Evolutionary conservation across 2,113 vertebrate genomes (phyloP), one percentile per base, ranked within the genome.

Genomic region (Pteropus alecto): DNA sequence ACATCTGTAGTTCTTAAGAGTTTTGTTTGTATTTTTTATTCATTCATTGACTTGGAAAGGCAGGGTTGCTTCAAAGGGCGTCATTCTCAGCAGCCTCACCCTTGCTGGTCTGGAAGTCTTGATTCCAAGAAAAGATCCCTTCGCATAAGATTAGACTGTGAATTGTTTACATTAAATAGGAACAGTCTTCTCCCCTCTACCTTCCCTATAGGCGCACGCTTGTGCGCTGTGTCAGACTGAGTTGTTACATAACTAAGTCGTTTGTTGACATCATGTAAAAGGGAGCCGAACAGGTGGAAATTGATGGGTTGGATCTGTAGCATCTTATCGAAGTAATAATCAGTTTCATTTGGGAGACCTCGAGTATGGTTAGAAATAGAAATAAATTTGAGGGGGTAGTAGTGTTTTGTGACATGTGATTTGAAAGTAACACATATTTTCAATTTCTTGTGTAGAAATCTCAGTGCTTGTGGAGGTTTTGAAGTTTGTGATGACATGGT

Each of bases 401-500:
- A 33, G 86, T 33, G 30, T 89, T 74, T 74, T 74, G 8, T 61
- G 84, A 8, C 15, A 0, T 92, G 19, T 97, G 51, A 89, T 89
- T 33, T 48, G 30, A 81, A 87, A 76, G 73, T 93, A 74, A 96
- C 94, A 63, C 2, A 0, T 13, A 12, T 95, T 93, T 83, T 87
- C 30, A 91, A 95, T 65, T 94, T 83, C 63, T 94, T 56, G 1
- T 68, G 78, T 97, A 99, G 99, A 98, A 99, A 99, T 96, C 98
- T 99, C 92, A 99, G 99, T 96, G 99, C 99, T 74, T 99, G 99
- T 82, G 99, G 99, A 61, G 99, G 99, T 77, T 99, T 99, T 96
- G 99, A 99, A 95, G 99, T 99, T 48, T 99, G 99, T 94, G 99
- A 99, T 95, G 99, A 99, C 98, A 99, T 99, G 99, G 99, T 99